Base-by-base conservation (phyloP, 2,113 vertebrate species). In the Antigone vipio region DNA sequence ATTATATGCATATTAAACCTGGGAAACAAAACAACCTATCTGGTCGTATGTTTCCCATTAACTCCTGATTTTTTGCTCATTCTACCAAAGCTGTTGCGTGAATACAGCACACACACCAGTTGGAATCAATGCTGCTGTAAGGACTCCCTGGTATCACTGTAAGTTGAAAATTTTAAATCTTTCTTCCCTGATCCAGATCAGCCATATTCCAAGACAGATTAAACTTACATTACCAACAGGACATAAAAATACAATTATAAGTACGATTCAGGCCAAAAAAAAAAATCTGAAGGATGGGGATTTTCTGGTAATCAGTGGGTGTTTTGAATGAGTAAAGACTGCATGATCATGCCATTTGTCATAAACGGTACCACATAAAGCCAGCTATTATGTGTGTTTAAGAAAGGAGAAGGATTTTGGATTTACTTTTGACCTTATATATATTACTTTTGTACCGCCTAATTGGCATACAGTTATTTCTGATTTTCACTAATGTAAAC, bases 31-130 rank as follows among this genome's bases (percentile, higher is more conserved):
- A 95, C 95, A 97, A 97, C 85, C 69, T 98, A 97, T 98, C 88
- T 96, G 92, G 72, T 98, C 97, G 97, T 96, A 95, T 98, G 98
- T 97, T 97, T 98, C 95, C 93, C 91, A 97, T 98, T 98, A 98
- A 85, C 78, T 98, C 88, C 95, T 88, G 97, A 95, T 75, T 88
- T 98, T 98, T 97, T 98, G 89, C 89, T 98, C 95, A 78, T 97
- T 98, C 95, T 94, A 96, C 97, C 87, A 89, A 96, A 96, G 88
- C 96, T 97, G 96, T 94, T 96, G 85, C 96, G 91, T 94, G 91
- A 96, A 95, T 47, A 69, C 15, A 32, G 90, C 83, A 82, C 88
- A 64, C 76, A n/a, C 80, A 91, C 27, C 53, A 88, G 68, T 52
- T 88, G 67, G 20, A 94, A 56, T 80, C 85, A 76, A 32, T 21